Conservation (phyloP, 64 coral and sea anemone genomes). For the Anthopleura sola region DNA sequence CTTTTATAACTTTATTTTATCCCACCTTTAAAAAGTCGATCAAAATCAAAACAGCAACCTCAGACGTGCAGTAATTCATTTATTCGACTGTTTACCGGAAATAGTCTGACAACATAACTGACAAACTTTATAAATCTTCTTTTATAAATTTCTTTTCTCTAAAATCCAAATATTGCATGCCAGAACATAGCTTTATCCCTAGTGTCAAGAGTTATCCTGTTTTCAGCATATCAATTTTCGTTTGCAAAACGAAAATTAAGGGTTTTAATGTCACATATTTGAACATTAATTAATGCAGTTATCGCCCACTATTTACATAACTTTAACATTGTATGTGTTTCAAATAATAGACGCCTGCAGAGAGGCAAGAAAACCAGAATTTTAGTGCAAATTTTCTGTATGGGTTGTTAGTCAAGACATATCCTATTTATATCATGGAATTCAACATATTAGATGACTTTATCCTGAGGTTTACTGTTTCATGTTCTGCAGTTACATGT, state of each 20-base stretch:
- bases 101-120: no score
- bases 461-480: no score
- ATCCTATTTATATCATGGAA: no score
- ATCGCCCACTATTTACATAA: conserved; percentile 1
- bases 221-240: background rate
- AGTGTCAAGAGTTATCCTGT: background rate
- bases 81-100: background rate
- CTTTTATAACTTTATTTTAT: no score
- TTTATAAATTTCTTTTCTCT: background rate
- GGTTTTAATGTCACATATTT: background rate
- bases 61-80: background rate
- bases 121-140: no score
- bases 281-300: background rate
- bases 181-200: background rate
- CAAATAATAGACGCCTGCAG: no score
- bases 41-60: background rate
- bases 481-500: no score
- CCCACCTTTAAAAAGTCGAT: background rate
- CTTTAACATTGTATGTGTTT: background rate
- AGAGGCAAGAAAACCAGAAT: background rate
- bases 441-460: no score
- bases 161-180: background rate
- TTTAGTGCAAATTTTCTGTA: no score
- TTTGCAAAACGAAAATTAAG: background rate
- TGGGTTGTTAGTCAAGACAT: no score